Evolutionary conservation across 2,888 invertebrate genomes (phyloP), one percentile per base, ranked within the genome.

Genomic region (Apamea crenata): DNA sequence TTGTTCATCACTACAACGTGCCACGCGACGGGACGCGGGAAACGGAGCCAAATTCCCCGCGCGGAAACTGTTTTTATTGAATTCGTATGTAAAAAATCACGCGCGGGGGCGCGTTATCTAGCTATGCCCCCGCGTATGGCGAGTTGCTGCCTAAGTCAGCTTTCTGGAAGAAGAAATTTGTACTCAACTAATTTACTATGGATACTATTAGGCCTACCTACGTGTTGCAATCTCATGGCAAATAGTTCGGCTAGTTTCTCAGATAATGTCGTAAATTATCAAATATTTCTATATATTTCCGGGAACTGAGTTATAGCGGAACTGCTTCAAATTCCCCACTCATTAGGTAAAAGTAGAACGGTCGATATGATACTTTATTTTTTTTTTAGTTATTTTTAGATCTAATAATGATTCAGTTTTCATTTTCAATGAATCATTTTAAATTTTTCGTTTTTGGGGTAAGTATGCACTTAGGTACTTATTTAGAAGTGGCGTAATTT

Each of bases 301-400:
- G 21, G 63, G 74, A 86, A 78, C 40, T 53, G 65, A 65, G 44
- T 59, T 56, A 74, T 10, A 25, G 32, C 78, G 75, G 85, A 80
- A 87, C 67, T 83, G 84, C 40, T 78, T 73, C 29, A 73, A 83
- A 87, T 85, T 87, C 71, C 47, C 36, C 56, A 72, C 12, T 47
- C 50, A 65, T 80, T 61, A 69, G 65, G 14, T 75, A 50, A 69
- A 73, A 61, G 44, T 80, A 61, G 68, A 72, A 25, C 59, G 29
- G 21, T 69, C 3, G 21, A 21, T 66, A 67, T 16, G 47, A 36
- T 29, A 79, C 16, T 25, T 36, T 29, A 14, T 50, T 68, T 66
- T 59, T 32, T 32, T 10, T 32, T 1, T 25, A 5, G 29, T 59
- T 73, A 47, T 71, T 73, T 73, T 70, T 66, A 70, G 29, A 44